Conservation (phyloP, 53 echinoderm and acorn worm genomes). For the Hippasteria phrygiana region DNA sequence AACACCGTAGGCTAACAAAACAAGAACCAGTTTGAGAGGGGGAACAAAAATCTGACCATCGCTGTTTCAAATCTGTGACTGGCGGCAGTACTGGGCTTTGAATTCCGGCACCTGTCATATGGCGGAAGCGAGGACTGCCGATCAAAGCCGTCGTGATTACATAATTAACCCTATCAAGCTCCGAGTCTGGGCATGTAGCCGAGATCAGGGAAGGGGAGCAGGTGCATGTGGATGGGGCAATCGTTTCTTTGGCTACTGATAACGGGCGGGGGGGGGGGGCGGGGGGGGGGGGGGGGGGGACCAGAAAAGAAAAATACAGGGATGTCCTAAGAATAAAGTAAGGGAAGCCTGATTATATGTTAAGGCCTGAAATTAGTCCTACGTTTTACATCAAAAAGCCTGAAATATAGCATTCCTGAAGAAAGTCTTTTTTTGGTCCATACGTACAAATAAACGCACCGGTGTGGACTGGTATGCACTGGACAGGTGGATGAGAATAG, state of each 20-base stretch:
- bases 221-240: neutral
- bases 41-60: neutral
- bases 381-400: too few species aligned
- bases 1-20: neutral
- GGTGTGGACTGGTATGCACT: too few species aligned
- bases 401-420: too few species aligned
- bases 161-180: neutral
- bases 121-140: neutral
- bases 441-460: too few species aligned
- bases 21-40: neutral
- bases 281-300: too few species aligned
- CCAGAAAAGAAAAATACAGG: too few species aligned
- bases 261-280: too few species aligned
- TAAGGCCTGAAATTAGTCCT: too few species aligned
- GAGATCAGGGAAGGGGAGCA: neutral
- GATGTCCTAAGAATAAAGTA: too few species aligned
- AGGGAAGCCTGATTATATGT: too few species aligned
- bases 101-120: slow-evolving; percentile 7
- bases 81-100: neutral
- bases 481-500: too few species aligned
- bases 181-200: neutral
- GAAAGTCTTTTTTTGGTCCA: too few species aligned
- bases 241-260: neutral
- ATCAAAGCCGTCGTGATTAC: neutral
- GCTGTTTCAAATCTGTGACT: neutral